A percentile compares a stretch with the other conserved stretches of the same genome.
Evolutionary conservation across 2,113 vertebrate species (phyloP).

Genomic region (Hippocampus guttulatus): DNA sequence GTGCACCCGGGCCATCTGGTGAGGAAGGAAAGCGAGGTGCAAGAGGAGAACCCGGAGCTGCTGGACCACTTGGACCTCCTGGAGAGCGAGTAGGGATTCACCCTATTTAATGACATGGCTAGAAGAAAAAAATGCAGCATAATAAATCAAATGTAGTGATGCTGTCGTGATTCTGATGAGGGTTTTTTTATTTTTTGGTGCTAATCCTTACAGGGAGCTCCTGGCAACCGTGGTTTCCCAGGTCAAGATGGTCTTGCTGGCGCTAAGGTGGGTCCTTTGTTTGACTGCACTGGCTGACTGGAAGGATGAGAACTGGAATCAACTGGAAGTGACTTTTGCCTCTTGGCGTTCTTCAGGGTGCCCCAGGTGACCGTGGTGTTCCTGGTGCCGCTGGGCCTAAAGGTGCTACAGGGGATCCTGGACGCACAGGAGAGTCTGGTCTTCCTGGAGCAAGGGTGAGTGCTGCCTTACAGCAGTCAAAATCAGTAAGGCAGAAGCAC

Average conservation of each 20-base stretch:
- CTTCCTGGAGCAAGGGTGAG: constrained; percentile 94
- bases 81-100: constrained; percentile 86
- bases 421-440: constrained; percentile 89
- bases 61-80: constrained; percentile 85
- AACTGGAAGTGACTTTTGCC: not conserved
- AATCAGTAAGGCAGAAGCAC: not conserved
- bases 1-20: constrained; percentile 81
- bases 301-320: not conserved
- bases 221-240: constrained; percentile 95
- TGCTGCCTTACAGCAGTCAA: not conserved
- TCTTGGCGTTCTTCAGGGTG: constrained; percentile 73
- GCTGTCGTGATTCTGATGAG: constrained; percentile 9
- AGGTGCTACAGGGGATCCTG: constrained; percentile 84
- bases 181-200: constrained; percentile 18
- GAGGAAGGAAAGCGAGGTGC: constrained; percentile 96
- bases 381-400: constrained; percentile 84
- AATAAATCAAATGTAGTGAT: not conserved
- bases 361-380: constrained; percentile 89
- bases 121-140: not conserved
- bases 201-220: constrained; percentile 78
- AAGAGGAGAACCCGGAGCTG: constrained; percentile 88
- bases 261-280: constrained; percentile 79
- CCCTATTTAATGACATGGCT: not conserved
- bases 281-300: not conserved
- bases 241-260: constrained; percentile 95